Conservation (phyloP, 2,797 vertebrate species). For the Cheirogaleus major region DNA sequence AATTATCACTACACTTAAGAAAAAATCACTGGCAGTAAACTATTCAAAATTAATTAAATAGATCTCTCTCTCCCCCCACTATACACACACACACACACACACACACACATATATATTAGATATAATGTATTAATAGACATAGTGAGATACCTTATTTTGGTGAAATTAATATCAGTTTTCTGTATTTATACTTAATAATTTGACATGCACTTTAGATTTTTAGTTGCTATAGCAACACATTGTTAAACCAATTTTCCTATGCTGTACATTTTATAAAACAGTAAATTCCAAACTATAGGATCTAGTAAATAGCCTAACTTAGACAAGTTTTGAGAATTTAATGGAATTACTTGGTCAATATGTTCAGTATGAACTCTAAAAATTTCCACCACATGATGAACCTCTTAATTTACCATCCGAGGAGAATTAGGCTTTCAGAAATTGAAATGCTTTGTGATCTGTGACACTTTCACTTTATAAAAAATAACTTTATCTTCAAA, state of each 20-base stretch:
- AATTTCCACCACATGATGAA: background rate
- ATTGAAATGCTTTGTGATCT: background rate
- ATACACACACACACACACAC: background rate
- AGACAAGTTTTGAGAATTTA: background rate
- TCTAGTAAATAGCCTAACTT: background rate
- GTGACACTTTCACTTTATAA: background rate
- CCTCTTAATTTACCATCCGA: background rate
- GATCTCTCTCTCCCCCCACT: background rate
- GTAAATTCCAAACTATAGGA: background rate
- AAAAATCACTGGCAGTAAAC: background rate
- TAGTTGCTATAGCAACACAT: background rate
- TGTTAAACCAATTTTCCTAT: constrained; percentile 9
- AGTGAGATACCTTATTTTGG: background rate
- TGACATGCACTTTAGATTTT: constrained; percentile 14
- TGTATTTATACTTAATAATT: constrained; percentile 18
- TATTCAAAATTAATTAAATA: background rate
- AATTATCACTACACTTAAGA: background rate
- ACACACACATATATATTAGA: background rate
- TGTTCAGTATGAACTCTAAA: background rate
- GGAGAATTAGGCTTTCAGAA: constrained; percentile 12
- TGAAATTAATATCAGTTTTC: constrained; percentile 5
- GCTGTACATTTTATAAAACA: background rate
- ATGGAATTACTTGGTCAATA: background rate
- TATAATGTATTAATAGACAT: background rate
- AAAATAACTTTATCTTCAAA: background rate